Evolutionary conservation across 2,113 vertebrate species (phyloP).

Genomic region (Sclerurus mexicanus): DNA sequence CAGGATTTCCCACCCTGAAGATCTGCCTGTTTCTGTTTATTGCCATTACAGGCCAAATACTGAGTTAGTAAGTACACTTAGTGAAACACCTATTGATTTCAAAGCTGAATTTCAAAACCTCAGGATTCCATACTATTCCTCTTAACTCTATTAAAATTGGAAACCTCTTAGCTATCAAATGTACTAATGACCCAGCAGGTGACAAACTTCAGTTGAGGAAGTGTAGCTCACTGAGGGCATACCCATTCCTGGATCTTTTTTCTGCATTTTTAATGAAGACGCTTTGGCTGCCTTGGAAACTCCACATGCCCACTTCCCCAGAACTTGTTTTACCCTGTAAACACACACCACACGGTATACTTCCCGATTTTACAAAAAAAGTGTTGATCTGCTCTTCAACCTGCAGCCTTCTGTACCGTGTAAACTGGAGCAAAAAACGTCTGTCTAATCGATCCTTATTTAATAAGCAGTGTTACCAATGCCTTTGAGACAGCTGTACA

Average conservation of each 20-base stretch:
- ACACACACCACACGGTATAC: neutral
- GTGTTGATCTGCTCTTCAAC: neutral
- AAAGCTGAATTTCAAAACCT: neutral
- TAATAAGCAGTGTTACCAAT: slow-evolving; percentile 46
- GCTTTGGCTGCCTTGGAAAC: slow-evolving; percentile 12
- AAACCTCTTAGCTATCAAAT: neutral
- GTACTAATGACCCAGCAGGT: neutral
- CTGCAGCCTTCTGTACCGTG: neutral
- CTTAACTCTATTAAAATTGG: neutral
- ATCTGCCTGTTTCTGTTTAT: slow-evolving; percentile 1
- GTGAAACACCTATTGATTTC: neutral
- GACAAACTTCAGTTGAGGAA: neutral
- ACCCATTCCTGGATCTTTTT: neutral
- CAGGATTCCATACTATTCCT: neutral
- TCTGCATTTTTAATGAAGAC: neutral
- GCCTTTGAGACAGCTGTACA: slow-evolving; percentile 27
- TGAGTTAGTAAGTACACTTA: neutral
- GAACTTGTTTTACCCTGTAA: neutral
- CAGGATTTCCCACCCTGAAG: neutral
- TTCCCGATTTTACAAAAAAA: neutral
- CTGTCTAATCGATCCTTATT: slow-evolving; percentile 53
- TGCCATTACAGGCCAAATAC: neutral
- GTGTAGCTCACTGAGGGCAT: neutral
- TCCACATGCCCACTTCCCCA: neutral
- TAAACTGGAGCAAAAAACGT: neutral